These are phyloP conservation scores for Cryptoprocta ferox DNA, from an alignment of 2,797 vertebrate genomes.

Conservation along the genomic window DNA sequence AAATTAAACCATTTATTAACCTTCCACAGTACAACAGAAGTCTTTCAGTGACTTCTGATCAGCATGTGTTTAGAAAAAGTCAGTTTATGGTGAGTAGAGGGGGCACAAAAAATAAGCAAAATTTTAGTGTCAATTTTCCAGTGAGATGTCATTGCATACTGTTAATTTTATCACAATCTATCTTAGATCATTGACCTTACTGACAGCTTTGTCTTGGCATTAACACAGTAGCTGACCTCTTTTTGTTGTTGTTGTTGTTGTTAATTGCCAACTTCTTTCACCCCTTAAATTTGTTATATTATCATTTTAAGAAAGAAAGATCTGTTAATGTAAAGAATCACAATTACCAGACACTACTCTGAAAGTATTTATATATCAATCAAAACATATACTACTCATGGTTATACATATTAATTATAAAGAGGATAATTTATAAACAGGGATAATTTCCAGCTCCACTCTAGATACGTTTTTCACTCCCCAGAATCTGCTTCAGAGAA, in stretches of 20 bases:
- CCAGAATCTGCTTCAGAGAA: conserved; percentile 3
- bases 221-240: background rate
- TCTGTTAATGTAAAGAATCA: conserved; percentile 22
- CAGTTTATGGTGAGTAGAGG: background rate
- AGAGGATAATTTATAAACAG: background rate
- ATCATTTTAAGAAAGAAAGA: conserved; percentile 56
- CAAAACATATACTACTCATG: background rate
- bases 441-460: background rate
- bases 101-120: conserved; percentile 11
- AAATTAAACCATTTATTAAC: conserved; percentile 37
- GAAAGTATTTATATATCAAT: conserved; percentile 29
- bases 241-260: background rate
- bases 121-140: background rate
- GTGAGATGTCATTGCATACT: background rate
- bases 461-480: background rate
- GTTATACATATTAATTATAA: conserved; percentile 16
- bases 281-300: background rate
- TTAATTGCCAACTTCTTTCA: conserved; percentile 50
- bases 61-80: conserved; percentile 7
- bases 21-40: background rate
- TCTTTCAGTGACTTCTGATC: conserved; percentile 38
- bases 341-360: background rate
- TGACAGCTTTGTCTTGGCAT: background rate
- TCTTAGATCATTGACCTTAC: conserved; percentile 19
- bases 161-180: conserved; percentile 25